Base-by-base conservation (phyloP, 2,888 invertebrate genomes). In the Tanytarsus gracilentus region DNA sequence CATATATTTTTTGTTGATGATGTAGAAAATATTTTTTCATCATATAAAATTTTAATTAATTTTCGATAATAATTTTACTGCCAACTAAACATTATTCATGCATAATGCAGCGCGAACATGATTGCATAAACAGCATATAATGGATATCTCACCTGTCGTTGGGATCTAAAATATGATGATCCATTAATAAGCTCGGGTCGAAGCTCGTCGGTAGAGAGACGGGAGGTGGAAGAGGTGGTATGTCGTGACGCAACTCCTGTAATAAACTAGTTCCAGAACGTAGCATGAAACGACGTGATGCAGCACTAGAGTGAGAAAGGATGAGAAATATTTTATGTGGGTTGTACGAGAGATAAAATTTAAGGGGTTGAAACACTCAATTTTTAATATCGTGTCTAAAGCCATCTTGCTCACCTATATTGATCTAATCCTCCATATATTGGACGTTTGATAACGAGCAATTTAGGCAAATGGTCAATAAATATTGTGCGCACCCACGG, bases 401-500 rank as follows among this genome's bases (percentile, higher is more conserved):
- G 69, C 68, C 5, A 18, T 5, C 4, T 51, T 11, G 23, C 68
- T 64, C 66, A 79, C 72, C 78, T 77, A 71, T 79, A 82, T 67
- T 80, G 78, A 70, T 81, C 81, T 66, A 79, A 72, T 67, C 58
- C 58, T 23, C 79, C 79, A 70, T 79, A 79, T 72, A 84, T 83
- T 66, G 85, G 85, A 71, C 94, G 83, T 69, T 91, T 84, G 92
- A 96, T 95, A 69, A 92, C 89, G 69, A 96, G 80, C 70, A 96
- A 80, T 67, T 91, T 83, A 68, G 97, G 97, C 75, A 97, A 81
- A 73, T 95, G 89, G 79, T 97, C 93, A 70, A 96, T 92, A 80
- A 96, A 96, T 69, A 98, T 88, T 66, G 90, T 83, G 65, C 91
- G 86, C 69, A 97, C 92, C 96, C 96, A 96, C 60, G 88, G 88